phyloP scores from a whole-genome alignment of 2,797 vertebrate species.

The Eulemur mongoz region DNA sequence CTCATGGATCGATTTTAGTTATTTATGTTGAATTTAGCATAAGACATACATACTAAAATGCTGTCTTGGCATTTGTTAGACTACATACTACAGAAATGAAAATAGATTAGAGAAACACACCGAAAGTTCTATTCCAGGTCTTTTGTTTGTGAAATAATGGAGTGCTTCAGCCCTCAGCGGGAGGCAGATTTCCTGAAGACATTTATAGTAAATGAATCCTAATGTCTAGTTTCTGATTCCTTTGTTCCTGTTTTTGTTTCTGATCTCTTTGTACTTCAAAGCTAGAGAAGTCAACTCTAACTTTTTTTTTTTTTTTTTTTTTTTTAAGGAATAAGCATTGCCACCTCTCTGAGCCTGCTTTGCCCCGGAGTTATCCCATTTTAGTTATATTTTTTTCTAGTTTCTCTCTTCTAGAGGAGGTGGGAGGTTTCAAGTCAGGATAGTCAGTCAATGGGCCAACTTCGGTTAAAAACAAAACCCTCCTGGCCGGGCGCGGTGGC shows the following conservation, averaged over 20 bases:
- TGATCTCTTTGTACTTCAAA: neutral
- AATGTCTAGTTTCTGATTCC: neutral
- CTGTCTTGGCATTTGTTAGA: neutral
- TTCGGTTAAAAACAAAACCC: slow-evolving; percentile 38
- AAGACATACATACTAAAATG: neutral
- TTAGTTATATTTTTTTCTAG: slow-evolving; percentile 49
- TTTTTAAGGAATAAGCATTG: neutral
- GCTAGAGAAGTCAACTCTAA: neutral
- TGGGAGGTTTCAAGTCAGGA: slow-evolving; percentile 25
- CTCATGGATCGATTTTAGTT: neutral
- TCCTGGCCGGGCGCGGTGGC: no score
- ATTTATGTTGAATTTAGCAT: neutral
- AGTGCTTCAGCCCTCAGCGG: neutral
- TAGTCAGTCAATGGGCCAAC: neutral
- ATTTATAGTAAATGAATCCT: neutral
- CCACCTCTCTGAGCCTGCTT: neutral
- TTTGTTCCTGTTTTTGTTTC: slow-evolving; percentile 43
- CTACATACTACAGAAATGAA: neutral
- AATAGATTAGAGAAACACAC: neutral
- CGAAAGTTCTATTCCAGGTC: neutral
- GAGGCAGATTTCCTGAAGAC: slow-evolving; percentile 18
- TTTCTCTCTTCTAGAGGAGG: slow-evolving; percentile 16
- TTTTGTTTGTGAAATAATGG: slow-evolving; percentile 18
- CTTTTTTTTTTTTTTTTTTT: neutral
- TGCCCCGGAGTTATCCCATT: neutral